Evolutionary conservation across 2,888 invertebrate species (phyloP).

Genomic region (Athrips mouffetella): DNA sequence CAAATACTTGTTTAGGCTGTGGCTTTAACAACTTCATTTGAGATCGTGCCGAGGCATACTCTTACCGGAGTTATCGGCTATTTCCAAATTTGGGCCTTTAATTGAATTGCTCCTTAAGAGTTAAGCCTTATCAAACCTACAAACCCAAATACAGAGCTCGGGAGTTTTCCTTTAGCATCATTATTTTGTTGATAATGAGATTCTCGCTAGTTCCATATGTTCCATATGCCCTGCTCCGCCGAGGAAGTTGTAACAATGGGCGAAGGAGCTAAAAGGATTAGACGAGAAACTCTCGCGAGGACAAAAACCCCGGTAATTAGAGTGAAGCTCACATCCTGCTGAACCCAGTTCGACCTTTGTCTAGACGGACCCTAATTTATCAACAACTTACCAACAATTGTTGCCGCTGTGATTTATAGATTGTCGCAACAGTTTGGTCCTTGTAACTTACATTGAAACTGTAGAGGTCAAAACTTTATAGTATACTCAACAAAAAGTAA

Average conservation of each 20-base stretch:
- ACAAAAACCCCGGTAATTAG: conserved; percentile 20
- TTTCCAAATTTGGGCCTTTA: background rate
- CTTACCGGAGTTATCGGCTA: conserved; percentile 5
- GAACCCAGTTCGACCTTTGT: conserved; percentile 6
- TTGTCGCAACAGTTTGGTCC: background rate
- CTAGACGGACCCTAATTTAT: conserved; percentile 12
- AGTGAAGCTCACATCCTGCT: conserved; percentile 4
- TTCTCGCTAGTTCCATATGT: background rate
- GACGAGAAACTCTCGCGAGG: conserved; percentile 9
- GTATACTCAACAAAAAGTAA: background rate
- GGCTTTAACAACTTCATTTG: conserved; percentile 21
- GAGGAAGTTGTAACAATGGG: conserved; percentile 17
- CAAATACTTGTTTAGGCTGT: conserved; percentile 31
- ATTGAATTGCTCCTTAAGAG: background rate
- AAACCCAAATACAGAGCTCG: too few species aligned
- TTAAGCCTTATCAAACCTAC: background rate
- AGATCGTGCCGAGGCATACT: conserved; percentile 10
- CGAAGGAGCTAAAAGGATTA: conserved; percentile 19
- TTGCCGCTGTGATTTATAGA: conserved; percentile 7
- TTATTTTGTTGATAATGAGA: background rate
- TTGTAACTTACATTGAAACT: background rate
- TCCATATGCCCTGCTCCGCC: conserved; percentile 2
- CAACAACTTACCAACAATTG: conserved; percentile 10
- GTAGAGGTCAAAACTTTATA: background rate
- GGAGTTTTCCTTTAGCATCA: background rate